A percentile compares a stretch with the other conserved stretches of the same genome.
Conservation (phyloP, 2,797 vertebrate genomes). For the Melopsittacus undulatus region DNA sequence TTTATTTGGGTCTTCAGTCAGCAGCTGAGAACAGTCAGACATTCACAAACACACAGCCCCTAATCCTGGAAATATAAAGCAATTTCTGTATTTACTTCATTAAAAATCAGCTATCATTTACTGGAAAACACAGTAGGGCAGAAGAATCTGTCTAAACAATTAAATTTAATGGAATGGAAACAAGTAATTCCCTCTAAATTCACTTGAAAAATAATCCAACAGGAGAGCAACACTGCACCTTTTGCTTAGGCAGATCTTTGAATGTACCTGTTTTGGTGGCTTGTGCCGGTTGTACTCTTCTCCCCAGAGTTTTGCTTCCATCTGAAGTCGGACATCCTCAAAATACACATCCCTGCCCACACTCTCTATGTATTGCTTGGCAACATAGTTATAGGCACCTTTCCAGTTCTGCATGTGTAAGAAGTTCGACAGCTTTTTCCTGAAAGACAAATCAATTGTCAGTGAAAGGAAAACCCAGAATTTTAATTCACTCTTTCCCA, state of each 20-base stretch:
- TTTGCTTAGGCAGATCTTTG: background rate
- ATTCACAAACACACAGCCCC: background rate
- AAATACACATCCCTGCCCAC: conserved; percentile 92
- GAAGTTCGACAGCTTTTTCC: conserved; percentile 97
- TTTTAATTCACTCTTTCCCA: background rate
- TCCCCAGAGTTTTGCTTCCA: conserved; percentile 99
- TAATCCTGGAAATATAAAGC: background rate
- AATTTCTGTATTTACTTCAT: background rate
- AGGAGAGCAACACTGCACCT: background rate
- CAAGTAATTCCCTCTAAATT: background rate
- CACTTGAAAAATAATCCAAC: background rate
- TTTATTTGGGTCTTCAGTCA: conserved; percentile 13
- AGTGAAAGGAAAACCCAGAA: background rate
- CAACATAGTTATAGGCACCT: conserved; percentile 92
- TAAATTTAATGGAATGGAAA: background rate
- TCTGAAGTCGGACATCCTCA: conserved; percentile 94
- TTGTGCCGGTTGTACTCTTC: conserved; percentile 95
- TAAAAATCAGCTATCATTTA: background rate
- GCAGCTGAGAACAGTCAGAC: background rate
- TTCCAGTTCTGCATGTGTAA: conserved; percentile 95
- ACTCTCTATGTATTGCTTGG: conserved; percentile 90
- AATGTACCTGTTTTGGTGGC: conserved; percentile 92
- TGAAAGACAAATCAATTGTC: conserved; percentile 32
- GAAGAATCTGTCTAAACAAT: background rate
- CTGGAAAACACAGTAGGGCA: background rate